These are phyloP conservation scores for Sebastes variabilis DNA, from an alignment of 2,797 vertebrate species.

Conservation along the genomic window DNA sequence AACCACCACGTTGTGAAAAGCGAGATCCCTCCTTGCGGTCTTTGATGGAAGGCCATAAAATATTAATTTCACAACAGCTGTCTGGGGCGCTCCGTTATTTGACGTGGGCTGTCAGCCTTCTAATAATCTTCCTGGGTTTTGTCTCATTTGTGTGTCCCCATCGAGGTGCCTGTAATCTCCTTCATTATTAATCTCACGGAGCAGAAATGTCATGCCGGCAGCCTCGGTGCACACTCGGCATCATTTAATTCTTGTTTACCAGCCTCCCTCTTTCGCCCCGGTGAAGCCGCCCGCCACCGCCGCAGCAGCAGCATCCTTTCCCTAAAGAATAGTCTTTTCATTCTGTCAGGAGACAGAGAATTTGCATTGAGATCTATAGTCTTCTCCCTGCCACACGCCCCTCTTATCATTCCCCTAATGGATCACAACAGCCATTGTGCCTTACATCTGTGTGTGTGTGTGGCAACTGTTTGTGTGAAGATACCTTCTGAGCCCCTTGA, in stretches of 20 bases:
- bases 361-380: slow-evolving; percentile 72
- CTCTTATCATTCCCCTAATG: slow-evolving; percentile 63
- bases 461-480: slow-evolving; percentile 49
- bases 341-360: slow-evolving; percentile 63
- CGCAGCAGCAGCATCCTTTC: slow-evolving; percentile 31
- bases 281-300: slow-evolving; percentile 43
- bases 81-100: slow-evolving; percentile 72
- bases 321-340: slow-evolving; percentile 67
- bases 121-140: slow-evolving; percentile 79
- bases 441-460: slow-evolving; percentile 16
- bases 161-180: slow-evolving; percentile 81
- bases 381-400: slow-evolving; percentile 50
- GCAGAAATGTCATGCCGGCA: slow-evolving; percentile 79
- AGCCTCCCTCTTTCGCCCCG: slow-evolving; percentile 52
- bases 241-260: slow-evolving; percentile 81
- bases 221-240: slow-evolving; percentile 54
- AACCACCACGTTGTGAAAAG: slow-evolving; percentile 27
- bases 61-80: slow-evolving; percentile 80
- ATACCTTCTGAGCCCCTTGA: slow-evolving; percentile 56
- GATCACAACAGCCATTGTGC: slow-evolving; percentile 67
- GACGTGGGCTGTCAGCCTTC: slow-evolving; percentile 66
- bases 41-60: slow-evolving; percentile 77
- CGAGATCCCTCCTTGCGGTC: slow-evolving; percentile 36
- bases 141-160: slow-evolving; percentile 76
- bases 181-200: slow-evolving; percentile 82